Conservation (phyloP, 1,140 invertebrate species). For the Zaprionus capensis region DNA sequence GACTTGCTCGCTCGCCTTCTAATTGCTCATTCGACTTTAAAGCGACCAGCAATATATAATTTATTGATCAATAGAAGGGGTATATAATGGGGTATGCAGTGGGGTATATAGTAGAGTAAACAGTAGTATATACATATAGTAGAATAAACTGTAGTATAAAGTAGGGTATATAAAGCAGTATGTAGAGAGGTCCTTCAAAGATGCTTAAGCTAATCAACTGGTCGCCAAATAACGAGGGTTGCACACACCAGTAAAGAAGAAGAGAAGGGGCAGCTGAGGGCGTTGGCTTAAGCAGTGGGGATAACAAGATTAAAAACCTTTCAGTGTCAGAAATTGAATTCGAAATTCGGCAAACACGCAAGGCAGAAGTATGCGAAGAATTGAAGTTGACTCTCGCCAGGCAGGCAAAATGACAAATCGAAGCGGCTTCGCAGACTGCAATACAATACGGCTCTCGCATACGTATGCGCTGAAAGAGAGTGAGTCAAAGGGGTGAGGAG, state of each 20-base stretch:
- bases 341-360: conserved; percentile 73
- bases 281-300: conserved; percentile 13
- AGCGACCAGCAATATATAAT: not conserved
- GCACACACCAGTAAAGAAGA: conserved; percentile 13
- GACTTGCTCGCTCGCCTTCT: conserved; percentile 3
- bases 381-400: conserved; percentile 54
- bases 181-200: too few relatives aligned
- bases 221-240: conserved; percentile 69
- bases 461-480: conserved; percentile 15
- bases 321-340: conserved; percentile 81
- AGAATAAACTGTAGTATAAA: too few relatives aligned
- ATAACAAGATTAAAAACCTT: conserved; percentile 83
- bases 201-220: conserved; percentile 77
- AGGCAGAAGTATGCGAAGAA: conserved; percentile 73
- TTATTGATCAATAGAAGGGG: not conserved
- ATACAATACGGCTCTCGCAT: conserved; percentile 44
- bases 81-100: not conserved
- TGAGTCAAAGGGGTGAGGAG: not conserved
- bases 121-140: too few relatives aligned
- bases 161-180: too few relatives aligned
- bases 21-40: conserved; percentile 8
- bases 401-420: conserved; percentile 81
- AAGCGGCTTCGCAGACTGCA: conserved; percentile 65
- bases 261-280: conserved; percentile 24
- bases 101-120: not conserved